phyloP scores from a whole-genome alignment of 2,797 vertebrate species.

The Notamacropus eugenii region DNA sequence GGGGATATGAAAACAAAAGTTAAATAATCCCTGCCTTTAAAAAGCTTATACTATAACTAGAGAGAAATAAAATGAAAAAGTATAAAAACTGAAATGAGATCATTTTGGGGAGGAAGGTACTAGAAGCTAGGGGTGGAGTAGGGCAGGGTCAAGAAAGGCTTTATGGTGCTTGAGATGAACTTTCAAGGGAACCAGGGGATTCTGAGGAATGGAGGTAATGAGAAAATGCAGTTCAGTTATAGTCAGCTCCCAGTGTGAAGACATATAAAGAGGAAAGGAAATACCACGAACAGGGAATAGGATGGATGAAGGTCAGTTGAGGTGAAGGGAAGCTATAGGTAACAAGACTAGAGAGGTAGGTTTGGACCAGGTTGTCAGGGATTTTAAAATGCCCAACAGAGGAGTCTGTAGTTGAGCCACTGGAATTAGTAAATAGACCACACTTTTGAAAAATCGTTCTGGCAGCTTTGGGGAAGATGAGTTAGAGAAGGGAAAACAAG shows the following conservation, averaged over 20 bases:
- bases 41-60: neutral
- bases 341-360: neutral
- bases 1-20: neutral
- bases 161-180: neutral
- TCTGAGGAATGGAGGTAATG: neutral
- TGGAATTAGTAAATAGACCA: no score
- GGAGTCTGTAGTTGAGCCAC: neutral
- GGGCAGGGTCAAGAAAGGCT: neutral
- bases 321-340: neutral
- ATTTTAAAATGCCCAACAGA: neutral
- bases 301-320: neutral
- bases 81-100: neutral
- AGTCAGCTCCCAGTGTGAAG: neutral
- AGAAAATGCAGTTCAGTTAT: neutral
- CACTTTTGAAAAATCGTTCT: neutral
- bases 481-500: neutral
- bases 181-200: neutral
- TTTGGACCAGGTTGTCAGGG: neutral
- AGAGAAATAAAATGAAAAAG: neutral
- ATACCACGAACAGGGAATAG: neutral
- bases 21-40: neutral
- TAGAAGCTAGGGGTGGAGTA: neutral
- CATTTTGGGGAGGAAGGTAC: neutral
- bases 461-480: neutral
- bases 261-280: neutral